Conservation (phyloP, 2,888 invertebrate genomes). For the Hecatera dysodea region DNA sequence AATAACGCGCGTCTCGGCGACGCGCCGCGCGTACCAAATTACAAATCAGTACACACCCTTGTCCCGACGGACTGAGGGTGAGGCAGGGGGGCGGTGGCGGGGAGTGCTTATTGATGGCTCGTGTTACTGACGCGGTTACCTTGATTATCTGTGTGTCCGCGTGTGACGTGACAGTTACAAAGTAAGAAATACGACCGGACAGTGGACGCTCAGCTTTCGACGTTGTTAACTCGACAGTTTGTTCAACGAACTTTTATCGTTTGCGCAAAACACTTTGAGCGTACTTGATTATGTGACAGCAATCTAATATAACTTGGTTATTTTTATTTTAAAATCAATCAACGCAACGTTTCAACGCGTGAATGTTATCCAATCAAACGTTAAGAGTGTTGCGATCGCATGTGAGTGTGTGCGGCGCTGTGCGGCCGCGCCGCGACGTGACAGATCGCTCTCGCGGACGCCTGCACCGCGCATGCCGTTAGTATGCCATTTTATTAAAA, state of each 20-base stretch:
- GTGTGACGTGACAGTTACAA: constrained; percentile 52
- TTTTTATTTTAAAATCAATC: not conserved
- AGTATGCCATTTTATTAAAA: constrained; percentile 68
- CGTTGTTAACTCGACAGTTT: constrained; percentile 31
- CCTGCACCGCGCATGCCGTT: constrained; percentile 39
- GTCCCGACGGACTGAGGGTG: constrained; percentile 55
- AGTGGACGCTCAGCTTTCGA: constrained; percentile 19
- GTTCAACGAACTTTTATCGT: not conserved
- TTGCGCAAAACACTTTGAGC: not conserved
- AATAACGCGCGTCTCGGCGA: constrained; percentile 33
- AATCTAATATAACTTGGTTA: too few species aligned
- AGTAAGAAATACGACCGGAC: constrained; percentile 49
- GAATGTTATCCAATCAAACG: constrained; percentile 30
- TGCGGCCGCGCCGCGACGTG: constrained; percentile 33
- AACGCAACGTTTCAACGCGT: not conserved
- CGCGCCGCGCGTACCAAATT: constrained; percentile 67
- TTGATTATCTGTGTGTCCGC: constrained; percentile 62
- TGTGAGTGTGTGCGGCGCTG: not conserved
- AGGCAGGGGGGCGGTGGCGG: constrained; percentile 2
- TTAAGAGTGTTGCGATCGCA: not conserved
- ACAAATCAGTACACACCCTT: constrained; percentile 72
- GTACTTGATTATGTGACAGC: not conserved
- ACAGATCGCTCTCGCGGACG: constrained; percentile 64
- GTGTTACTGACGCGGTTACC: constrained; percentile 65
- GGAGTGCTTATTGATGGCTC: constrained; percentile 70